Base-by-base conservation (phyloP, 1,140 invertebrate species). In the Heliconius eleuchia region DNA sequence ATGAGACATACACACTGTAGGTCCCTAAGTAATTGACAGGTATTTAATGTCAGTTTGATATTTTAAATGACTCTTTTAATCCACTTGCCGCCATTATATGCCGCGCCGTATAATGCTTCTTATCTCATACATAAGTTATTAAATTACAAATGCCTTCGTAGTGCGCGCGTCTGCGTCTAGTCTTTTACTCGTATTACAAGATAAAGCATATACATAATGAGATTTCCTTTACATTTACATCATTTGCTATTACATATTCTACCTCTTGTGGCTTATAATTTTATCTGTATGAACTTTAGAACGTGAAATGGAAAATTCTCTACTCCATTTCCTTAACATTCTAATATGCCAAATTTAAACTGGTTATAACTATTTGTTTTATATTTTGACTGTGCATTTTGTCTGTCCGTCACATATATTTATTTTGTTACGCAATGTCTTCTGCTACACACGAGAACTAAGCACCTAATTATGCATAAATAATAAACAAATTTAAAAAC, bases 151-250 rank as follows among this genome's bases (percentile, higher is more conserved):
- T 30, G 60, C 5, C 30, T 18, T 66, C 60, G 60, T 30, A 30
- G 60, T 66, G 18, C 60, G 60, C 39, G 57, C 74, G 74, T 70
- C 60, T 76, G 52, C 55, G 23, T 60, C 34, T 30, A 37, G 55
- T 42, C 50, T 66, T 30, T 74, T 73, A 55, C 78, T 79, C 77
- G 37, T 73, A 71, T 79, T 79, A 74, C 77, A 70, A 74, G 77
- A 74, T 52, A 52, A 52, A 16, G 66, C 66, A 57, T 52, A 30
- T 39, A 73, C 70, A 74, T 70, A 73, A 79, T 74, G 30, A 60
- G 72, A 74, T 79, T 79, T 79, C 77, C 77, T 79, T 70, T 79
- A 60, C 37, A 57, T 74, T 79, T 79, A 79, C 77, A 74, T 79
- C 73, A 79, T 19, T 71, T 46, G 5, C 18, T 52, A 74, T 73